Conservation (phyloP, 2,888 invertebrate species). For the Leucoma salicis region DNA sequence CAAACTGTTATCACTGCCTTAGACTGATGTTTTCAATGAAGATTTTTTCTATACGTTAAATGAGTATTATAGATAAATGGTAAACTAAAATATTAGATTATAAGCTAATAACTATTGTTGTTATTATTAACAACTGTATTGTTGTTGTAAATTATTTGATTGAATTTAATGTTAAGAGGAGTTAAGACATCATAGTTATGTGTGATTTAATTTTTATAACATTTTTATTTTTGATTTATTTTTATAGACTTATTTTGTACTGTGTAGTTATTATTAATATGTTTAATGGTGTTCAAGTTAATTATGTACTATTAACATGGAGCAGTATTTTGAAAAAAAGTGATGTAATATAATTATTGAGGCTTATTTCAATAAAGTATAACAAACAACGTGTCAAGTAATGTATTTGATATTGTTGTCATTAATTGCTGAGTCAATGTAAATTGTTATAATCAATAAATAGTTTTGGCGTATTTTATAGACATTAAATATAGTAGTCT, state of each 20-base stretch:
- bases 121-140: constrained; percentile 67
- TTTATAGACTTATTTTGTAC: constrained; percentile 46
- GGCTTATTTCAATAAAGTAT: constrained; percentile 54
- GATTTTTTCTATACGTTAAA: constrained; percentile 61
- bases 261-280: constrained; percentile 46
- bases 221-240: constrained; percentile 54
- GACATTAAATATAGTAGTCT: constrained; percentile 51
- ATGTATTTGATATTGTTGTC: constrained; percentile 27
- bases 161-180: constrained; percentile 66
- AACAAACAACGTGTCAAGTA: constrained; percentile 31
- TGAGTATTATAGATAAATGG: constrained; percentile 63
- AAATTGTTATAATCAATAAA: constrained; percentile 5
- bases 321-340: constrained; percentile 64
- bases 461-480: constrained; percentile 60
- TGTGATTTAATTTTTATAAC: constrained; percentile 64
- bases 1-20: constrained; percentile 77
- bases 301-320: constrained; percentile 42
- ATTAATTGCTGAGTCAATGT: constrained; percentile 5
- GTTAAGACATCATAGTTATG: constrained; percentile 61
- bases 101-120: constrained; percentile 67
- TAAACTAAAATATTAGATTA: constrained; percentile 53
- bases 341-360: constrained; percentile 65
- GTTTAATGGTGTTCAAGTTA: constrained; percentile 48
- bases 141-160: constrained; percentile 77
- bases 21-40: constrained; percentile 76